Percentiles rank a stretch among this genome's conserved stretches.
Evolutionary conservation across 2,888 invertebrate genomes (phyloP).

Genomic region (Sesia bembeciformis): DNA sequence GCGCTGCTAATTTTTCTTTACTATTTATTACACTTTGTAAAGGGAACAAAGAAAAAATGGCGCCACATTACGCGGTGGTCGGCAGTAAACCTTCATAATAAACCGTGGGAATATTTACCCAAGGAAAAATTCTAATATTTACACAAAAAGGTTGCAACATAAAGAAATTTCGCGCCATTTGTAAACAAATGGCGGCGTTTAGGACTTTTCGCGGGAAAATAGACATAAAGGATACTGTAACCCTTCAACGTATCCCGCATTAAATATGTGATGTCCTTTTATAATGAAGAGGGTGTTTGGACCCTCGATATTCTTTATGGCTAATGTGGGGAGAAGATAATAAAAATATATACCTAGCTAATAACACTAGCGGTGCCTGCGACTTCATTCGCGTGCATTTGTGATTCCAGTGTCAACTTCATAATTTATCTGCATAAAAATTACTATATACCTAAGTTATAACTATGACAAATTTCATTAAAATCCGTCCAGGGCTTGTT

Average conservation of each 20-base stretch:
- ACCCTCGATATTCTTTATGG: too few species aligned
- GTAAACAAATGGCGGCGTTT: conserved; percentile 28
- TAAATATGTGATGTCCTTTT: neutral
- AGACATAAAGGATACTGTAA: conserved; percentile 14
- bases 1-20: neutral
- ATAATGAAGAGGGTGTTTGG: too few species aligned
- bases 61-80: conserved; percentile 3
- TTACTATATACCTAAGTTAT: too few species aligned
- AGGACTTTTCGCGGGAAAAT: conserved; percentile 10
- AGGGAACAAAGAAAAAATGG: neutral
- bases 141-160: conserved; percentile 29
- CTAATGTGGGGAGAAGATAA: too few species aligned
- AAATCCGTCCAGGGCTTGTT: too few species aligned
- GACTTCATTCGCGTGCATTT: too few species aligned
- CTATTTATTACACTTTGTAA: neutral
- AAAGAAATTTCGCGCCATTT: conserved; percentile 42
- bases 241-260: neutral
- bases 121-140: conserved; percentile 20
- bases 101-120: conserved; percentile 21
- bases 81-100: conserved; percentile 15
- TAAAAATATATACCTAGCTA: too few species aligned
- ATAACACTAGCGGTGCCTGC: too few species aligned
- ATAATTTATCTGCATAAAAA: too few species aligned
- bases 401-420: too few species aligned
- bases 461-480: too few species aligned